These are phyloP conservation scores for Artemia franciscana DNA, from an alignment of 1,140 invertebrate genomes.

Conservation along the genomic window DNA sequence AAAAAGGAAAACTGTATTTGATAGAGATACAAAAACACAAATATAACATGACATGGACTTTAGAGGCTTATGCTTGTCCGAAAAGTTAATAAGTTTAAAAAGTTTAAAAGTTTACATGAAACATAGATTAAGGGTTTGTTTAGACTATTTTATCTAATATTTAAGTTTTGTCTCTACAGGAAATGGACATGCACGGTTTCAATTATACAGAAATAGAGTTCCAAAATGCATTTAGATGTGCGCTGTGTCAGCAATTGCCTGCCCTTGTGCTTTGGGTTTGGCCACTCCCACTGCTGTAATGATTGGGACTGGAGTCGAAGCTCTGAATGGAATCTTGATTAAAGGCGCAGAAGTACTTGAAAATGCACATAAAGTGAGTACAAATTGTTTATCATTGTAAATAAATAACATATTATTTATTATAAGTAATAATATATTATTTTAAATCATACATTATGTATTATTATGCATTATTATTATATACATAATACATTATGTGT, in stretches of 20 bases:
- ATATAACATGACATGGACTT: too few relatives aligned
- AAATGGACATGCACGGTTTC: conserved; percentile 22
- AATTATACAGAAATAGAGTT: conserved; percentile 43
- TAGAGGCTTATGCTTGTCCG: too few relatives aligned
- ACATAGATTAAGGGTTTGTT: too few relatives aligned
- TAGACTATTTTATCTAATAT: conserved; percentile 1
- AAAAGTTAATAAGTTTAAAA: neutral
- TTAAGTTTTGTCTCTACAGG: conserved; percentile 14
- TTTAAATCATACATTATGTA: too few relatives aligned
- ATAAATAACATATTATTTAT: too few relatives aligned
- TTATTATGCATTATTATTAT: too few relatives aligned
- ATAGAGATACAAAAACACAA: too few relatives aligned
- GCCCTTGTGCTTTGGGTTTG: conserved; percentile 86
- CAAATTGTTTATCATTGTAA: too few relatives aligned
- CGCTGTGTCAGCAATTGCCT: conserved; percentile 86
- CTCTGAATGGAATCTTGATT: conserved; percentile 80
- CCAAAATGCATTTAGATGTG: conserved; percentile 80
- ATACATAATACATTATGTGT: too few relatives aligned
- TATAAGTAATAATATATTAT: too few relatives aligned
- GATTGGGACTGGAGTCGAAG: conserved; percentile 88
- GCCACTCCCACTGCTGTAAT: conserved; percentile 97
- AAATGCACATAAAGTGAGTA: conserved; percentile 89
- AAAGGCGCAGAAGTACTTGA: conserved; percentile 94
- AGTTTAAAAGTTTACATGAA: conserved; percentile 3
- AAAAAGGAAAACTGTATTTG: neutral